Percentiles rank a stretch among this genome's conserved stretches.
These are phyloP conservation scores for Hypsopygia costalis DNA, from an alignment of 2,888 invertebrate species.

Conservation along the genomic window DNA sequence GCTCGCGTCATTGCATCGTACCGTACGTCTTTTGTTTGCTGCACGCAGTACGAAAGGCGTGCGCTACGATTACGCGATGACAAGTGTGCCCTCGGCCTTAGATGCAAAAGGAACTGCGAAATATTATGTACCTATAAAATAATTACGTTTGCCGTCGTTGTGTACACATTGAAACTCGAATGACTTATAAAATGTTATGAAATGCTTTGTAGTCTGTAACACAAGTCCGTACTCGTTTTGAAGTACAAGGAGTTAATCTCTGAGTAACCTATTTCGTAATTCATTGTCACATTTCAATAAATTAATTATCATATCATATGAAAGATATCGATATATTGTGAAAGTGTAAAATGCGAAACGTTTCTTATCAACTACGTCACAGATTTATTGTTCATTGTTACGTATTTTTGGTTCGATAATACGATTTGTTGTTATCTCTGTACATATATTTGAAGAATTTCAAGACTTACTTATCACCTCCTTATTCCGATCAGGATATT, in stretches of 20 bases:
- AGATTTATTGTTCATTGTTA: conserved; percentile 9
- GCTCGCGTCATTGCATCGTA: no score
- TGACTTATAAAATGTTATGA: neutral
- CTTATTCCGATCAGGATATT: conserved; percentile 28
- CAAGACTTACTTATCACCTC: conserved; percentile 13
- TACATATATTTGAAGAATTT: conserved; percentile 57
- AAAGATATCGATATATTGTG: neutral
- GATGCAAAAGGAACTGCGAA: no score
- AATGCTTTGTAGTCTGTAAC: conserved; percentile 2
- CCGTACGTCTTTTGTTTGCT: no score
- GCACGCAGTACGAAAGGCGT: no score
- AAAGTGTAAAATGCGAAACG: neutral
- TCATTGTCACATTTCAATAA: neutral
- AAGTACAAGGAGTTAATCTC: neutral
- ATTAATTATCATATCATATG: neutral
- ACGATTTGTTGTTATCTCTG: conserved; percentile 35
- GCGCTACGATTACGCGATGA: no score
- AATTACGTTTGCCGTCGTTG: no score
- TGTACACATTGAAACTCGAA: neutral
- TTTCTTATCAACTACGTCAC: conserved; percentile 4
- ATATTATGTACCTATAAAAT: no score
- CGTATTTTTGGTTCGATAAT: conserved; percentile 18
- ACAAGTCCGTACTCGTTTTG: neutral
- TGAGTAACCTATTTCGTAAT: conserved; percentile 1
- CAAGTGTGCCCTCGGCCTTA: no score